Percentiles rank a stretch among this genome's conserved stretches.
phyloP scores from a whole-genome alignment of 1,140 invertebrate species.

The Zophobas morio region DNA sequence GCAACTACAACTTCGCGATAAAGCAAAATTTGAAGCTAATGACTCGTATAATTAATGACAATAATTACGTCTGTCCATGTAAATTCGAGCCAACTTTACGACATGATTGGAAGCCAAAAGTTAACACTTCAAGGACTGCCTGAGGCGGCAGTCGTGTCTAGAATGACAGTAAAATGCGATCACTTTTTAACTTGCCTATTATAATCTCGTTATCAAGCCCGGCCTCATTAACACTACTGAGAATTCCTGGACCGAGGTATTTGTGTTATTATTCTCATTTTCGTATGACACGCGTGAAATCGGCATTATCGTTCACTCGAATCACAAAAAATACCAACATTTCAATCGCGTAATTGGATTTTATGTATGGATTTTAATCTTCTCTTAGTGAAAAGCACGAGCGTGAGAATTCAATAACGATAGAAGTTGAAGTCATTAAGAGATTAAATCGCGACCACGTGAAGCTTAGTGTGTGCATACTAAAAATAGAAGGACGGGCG shows the following conservation, averaged over 20 bases:
- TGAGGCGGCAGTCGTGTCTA: too few relatives aligned
- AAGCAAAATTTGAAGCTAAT: not conserved
- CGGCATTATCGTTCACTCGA: conserved; percentile 8
- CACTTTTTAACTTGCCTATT: too few relatives aligned
- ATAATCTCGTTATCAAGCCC: too few relatives aligned
- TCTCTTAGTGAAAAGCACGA: not conserved
- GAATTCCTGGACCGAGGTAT: too few relatives aligned
- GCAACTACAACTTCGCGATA: not conserved
- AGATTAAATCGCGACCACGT: conserved; percentile 27
- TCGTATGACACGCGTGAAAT: conserved; percentile 7
- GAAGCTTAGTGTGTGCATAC: conserved; percentile 7
- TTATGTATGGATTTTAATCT: conserved; percentile 8
- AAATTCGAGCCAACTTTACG: conserved; percentile 4
- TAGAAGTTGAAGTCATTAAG: conserved; percentile 20
- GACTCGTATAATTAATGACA: conserved; percentile 9
- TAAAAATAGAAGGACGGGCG: not conserved
- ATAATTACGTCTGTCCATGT: not conserved
- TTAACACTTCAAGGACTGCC: too few relatives aligned
- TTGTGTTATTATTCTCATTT: not conserved
- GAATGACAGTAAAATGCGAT: too few relatives aligned
- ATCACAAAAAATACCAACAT: conserved; percentile 16
- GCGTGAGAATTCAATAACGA: conserved; percentile 21
- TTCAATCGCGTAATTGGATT: conserved; percentile 26
- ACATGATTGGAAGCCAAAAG: not conserved
- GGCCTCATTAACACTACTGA: too few relatives aligned